Evolutionary conservation across 2,797 vertebrate genomes (phyloP).

Genomic region (Strix occidentalis): DNA sequence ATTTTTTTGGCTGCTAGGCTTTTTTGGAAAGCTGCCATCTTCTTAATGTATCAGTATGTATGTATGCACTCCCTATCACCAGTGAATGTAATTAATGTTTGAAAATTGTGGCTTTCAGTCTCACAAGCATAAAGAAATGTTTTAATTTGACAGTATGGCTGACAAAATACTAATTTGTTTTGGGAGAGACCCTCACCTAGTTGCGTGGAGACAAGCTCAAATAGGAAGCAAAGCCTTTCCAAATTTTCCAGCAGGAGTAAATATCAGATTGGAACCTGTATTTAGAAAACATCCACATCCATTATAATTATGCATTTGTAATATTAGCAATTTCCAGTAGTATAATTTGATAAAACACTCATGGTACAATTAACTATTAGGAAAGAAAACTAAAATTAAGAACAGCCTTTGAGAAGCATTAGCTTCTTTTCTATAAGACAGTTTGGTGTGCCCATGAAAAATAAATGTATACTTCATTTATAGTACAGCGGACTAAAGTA

Average conservation of each 20-base stretch:
- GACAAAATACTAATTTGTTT: conserved; percentile 69
- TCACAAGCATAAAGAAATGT: conserved; percentile 58
- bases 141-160: conserved; percentile 67
- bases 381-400: conserved; percentile 4
- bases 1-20: conserved; percentile 1
- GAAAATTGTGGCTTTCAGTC: conserved; percentile 68
- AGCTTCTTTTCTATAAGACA: background rate
- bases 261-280: background rate
- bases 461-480: background rate
- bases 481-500: background rate
- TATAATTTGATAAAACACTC: background rate
- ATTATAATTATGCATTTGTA: background rate
- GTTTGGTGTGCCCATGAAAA: background rate
- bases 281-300: background rate
- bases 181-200: conserved; percentile 38
- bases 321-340: background rate
- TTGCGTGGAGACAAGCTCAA: conserved; percentile 2
- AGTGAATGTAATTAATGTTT: conserved; percentile 67
- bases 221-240: conserved; percentile 2
- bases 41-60: conserved; percentile 44
- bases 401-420: background rate
- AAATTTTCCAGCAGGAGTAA: conserved; percentile 25
- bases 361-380: background rate
- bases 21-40: conserved; percentile 55
- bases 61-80: conserved; percentile 5